These are phyloP conservation scores for Etheostoma spectabile DNA, from an alignment of 2,113 vertebrate genomes.

Conservation along the genomic window DNA sequence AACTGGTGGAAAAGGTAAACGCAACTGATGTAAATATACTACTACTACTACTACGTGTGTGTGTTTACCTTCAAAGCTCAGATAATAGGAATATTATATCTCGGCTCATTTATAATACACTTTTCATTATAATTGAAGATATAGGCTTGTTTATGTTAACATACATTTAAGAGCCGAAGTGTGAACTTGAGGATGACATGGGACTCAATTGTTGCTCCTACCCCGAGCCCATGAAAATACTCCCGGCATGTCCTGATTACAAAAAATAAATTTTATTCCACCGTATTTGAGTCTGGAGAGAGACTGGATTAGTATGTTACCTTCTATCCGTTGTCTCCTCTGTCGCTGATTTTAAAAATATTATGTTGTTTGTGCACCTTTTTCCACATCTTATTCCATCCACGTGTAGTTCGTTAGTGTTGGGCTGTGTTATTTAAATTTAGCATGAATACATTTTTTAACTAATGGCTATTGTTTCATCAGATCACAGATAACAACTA, in stretches of 20 bases:
- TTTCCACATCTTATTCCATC: no score
- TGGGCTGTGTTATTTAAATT: not conserved
- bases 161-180: not conserved
- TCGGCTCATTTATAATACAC: not conserved
- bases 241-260: no score
- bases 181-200: no score
- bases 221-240: no score
- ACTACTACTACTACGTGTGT: not conserved
- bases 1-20: conserved; percentile 91
- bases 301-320: no score
- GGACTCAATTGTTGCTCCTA: no score
- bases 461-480: not conserved
- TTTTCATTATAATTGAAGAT: not conserved
- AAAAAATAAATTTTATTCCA: no score
- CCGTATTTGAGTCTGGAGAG: no score
- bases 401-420: not conserved
- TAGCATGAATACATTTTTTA: not conserved
- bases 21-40: not conserved
- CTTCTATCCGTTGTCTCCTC: no score
- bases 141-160: not conserved
- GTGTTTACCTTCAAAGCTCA: no score
- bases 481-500: conserved; percentile 94
- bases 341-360: no score
- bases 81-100: not conserved
- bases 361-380: no score